Conservation (phyloP, 2,113 vertebrate genomes). For the Indicator maculatus region DNA sequence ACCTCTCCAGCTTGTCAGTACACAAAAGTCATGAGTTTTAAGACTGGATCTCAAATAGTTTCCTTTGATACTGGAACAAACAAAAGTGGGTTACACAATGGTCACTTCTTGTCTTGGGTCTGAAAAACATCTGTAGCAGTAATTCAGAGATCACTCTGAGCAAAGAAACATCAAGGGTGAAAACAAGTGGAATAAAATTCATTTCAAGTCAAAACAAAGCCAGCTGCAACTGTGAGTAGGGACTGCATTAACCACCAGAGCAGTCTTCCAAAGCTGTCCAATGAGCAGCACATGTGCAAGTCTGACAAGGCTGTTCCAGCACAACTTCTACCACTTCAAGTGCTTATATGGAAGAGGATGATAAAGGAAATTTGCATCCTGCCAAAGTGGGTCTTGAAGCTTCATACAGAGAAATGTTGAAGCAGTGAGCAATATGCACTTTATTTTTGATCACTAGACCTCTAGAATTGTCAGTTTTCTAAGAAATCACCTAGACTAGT, state of each 20-base stretch:
- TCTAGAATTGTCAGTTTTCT: neutral
- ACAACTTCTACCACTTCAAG: neutral
- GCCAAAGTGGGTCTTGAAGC: neutral
- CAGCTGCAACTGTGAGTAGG: neutral
- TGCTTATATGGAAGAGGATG: neutral
- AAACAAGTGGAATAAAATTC: neutral
- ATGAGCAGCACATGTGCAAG: fast-evolving
- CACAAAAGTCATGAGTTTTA: neutral
- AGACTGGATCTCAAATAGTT: neutral
- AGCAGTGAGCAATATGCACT: neutral
- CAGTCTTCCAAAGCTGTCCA: neutral
- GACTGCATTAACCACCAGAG: neutral
- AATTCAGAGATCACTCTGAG: neutral
- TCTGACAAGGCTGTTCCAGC: neutral
- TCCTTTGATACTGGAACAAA: neutral
- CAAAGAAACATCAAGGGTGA: neutral
- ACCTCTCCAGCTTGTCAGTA: no score
- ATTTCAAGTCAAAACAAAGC: neutral
- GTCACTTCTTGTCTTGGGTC: neutral
- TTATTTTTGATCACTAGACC: neutral
- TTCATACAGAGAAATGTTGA: neutral
- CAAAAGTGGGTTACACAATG: neutral
- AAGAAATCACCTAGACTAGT: neutral
- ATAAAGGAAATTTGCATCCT: neutral
- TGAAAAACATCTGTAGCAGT: neutral